Percentiles rank a stretch among this genome's conserved stretches.
Conservation (phyloP, 2,113 vertebrate species). For the Lampris megalopsis region DNA sequence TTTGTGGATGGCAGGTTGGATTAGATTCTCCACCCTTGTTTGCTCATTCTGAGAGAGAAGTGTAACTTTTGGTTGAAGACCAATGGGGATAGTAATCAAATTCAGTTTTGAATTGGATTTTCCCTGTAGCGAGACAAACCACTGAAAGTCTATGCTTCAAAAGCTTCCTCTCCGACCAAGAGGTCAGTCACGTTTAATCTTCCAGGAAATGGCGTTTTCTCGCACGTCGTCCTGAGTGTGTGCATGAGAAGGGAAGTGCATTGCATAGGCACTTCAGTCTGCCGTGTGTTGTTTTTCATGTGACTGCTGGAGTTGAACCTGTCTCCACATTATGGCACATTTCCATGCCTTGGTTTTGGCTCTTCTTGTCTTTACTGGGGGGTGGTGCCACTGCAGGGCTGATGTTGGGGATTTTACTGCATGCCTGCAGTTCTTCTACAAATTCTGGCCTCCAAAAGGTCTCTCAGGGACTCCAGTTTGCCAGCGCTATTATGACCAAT, state of each 20-base stretch:
- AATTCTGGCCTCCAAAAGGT: constrained; percentile 70
- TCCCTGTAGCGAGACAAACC: not conserved
- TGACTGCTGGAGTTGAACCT: not conserved
- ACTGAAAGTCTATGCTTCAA: not conserved
- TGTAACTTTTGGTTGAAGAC: not conserved
- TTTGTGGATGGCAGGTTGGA: too few relatives aligned
- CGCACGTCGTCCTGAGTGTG: too few relatives aligned
- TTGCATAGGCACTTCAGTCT: too few relatives aligned
- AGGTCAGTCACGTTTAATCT: constrained; percentile 7
- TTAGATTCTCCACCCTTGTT: not conserved
- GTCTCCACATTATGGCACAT: constrained; percentile 4
- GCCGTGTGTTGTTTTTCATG: too few relatives aligned
- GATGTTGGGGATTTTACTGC: constrained; percentile 74
- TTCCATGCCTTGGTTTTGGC: not conserved
- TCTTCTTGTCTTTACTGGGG: not conserved
- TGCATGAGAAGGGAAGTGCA: too few relatives aligned
- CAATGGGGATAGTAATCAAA: not conserved
- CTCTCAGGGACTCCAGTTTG: constrained; percentile 71
- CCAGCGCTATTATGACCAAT: constrained; percentile 66
- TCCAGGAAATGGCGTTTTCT: constrained; percentile 12
- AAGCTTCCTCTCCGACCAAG: constrained; percentile 37
- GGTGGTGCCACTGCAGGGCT: constrained; percentile 14
- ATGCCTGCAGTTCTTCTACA: constrained; percentile 71
- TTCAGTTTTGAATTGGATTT: not conserved
- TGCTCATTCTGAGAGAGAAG: not conserved